These are phyloP conservation scores for Syndactyla subalaris DNA, from an alignment of 2,797 vertebrate genomes.

Conservation along the genomic window DNA sequence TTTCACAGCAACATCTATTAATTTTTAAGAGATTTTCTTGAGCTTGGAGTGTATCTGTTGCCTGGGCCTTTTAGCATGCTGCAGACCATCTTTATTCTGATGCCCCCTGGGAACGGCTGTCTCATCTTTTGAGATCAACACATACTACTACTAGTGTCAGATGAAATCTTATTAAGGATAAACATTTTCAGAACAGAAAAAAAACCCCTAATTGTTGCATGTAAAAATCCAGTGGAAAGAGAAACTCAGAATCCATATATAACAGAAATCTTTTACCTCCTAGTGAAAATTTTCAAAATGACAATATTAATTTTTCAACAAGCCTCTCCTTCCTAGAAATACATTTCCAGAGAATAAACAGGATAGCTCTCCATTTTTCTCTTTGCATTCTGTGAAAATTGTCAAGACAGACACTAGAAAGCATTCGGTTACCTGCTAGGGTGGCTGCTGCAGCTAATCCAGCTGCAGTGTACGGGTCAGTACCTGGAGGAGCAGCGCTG, in stretches of 20 bases:
- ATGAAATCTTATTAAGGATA: neutral
- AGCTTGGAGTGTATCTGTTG: neutral
- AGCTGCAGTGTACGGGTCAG: slow-evolving; percentile 95
- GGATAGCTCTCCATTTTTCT: neutral
- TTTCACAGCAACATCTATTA: neutral
- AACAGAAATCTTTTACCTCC: neutral
- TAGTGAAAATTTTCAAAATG: neutral
- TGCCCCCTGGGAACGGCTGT: neutral
- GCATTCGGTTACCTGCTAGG: slow-evolving; percentile 85
- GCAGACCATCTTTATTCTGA: neutral
- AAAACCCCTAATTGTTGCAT: neutral
- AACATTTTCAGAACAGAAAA: neutral
- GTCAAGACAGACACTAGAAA: neutral
- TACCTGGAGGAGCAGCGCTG: slow-evolving; percentile 92
- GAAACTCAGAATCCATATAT: neutral
- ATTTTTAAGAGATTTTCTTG: neutral
- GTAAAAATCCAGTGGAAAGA: neutral
- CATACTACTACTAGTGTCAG: neutral
- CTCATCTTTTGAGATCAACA: neutral
- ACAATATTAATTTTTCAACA: neutral
- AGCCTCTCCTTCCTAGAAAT: neutral
- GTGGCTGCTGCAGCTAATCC: slow-evolving; percentile 94
- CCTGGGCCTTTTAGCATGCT: neutral
- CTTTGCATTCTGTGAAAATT: neutral
- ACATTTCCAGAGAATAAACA: neutral